Evolutionary conservation across 2,888 invertebrate species (phyloP).

Genomic region (Euzetes globulus): DNA sequence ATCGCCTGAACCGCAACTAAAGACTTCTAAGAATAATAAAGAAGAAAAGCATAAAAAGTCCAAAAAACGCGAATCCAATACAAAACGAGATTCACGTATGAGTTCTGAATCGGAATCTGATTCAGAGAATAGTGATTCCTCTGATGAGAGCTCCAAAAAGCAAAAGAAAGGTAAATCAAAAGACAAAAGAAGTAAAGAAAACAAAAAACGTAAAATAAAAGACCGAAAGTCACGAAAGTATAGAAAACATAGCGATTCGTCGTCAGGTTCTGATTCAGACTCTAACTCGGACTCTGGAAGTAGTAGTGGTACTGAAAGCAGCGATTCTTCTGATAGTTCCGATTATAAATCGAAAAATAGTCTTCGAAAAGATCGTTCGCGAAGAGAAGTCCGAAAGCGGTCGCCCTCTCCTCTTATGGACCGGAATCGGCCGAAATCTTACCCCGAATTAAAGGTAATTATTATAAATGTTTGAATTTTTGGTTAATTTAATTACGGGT

Average conservation of each 20-base stretch:
- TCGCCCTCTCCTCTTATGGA: background rate
- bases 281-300: background rate
- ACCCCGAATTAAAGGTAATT: background rate
- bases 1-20: constrained; percentile 36
- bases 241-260: background rate
- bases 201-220: background rate
- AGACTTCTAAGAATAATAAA: background rate
- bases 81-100: constrained; percentile 35
- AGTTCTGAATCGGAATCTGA: background rate
- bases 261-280: constrained; percentile 24
- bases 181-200: background rate
- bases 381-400: background rate
- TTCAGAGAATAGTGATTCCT: background rate
- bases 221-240: background rate
- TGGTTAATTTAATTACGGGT: background rate
- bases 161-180: background rate
- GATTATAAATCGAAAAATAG: background rate
- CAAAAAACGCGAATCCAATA: constrained; percentile 25
- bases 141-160: background rate
- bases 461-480: background rate
- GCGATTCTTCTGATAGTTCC: constrained; percentile 9
- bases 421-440: background rate
- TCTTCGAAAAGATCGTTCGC: background rate
- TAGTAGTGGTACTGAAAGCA: background rate
- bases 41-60: constrained; percentile 31